Evolutionary conservation across 2,113 vertebrate genomes (phyloP), one percentile per base, ranked within the genome.

Genomic region (rat (Rattus norvegicus)): DNA sequence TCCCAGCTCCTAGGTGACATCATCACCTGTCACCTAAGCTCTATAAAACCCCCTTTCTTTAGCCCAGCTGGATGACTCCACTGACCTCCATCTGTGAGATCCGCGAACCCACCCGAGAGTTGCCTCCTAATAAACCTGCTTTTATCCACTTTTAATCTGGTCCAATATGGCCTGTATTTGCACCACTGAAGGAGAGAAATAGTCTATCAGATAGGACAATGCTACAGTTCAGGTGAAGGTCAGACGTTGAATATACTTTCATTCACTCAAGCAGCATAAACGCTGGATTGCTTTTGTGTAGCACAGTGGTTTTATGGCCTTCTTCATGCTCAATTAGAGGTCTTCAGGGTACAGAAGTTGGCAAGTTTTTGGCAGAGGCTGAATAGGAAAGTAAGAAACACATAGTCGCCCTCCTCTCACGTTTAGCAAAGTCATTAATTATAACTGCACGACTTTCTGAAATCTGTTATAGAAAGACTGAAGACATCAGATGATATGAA

Each of bases 331-430:
- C 88, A 95, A n/a, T 96, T 94, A 95, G 95, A 97, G 89, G 80
- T 93, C 97, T 97, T 88, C 33, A 89, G 97, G 96, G 90, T 88
- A 94, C 88, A 96, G 80, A 97, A 88, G 17, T 88, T 94, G 61
- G 87, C 90, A 80, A 61, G 28, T 86, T 76, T 94, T 85, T 72
- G 75, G 92, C 79, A 96, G 80, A 94, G 54, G 13, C 49, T 92
- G 83, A 80, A 85, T 88, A 94, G 8, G 61, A 94, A 47, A 95
- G 30, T 67, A 88, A 92, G 90, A 73, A 87, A 94, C 77, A 90
- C 59, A 61, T 39, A 96, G 33, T 94, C 79, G 85, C 90, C 70
- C 43, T 90, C 87, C 54, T 80, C 13, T 90, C 49, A 54, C 85
- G 75, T 88, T 81, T 94, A 83, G 75, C 24, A 52, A 93, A 94